Evolutionary conservation across 2,888 invertebrate genomes (phyloP), one percentile per base, ranked within the genome.

Genomic region (Rotaria magnacalcarata): DNA sequence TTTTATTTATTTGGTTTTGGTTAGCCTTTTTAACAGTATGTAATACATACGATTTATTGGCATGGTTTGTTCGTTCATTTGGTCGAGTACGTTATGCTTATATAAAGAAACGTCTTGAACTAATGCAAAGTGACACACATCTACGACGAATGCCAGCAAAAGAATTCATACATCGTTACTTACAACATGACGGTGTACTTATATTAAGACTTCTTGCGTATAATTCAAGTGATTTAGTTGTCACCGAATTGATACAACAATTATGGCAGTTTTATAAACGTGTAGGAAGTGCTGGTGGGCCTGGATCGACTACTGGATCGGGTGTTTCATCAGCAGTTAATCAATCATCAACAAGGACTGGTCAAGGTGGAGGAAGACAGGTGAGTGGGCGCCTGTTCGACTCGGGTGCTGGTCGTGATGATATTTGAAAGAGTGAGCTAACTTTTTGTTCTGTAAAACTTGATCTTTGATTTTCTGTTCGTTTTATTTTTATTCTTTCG

Each of bases 1-100:
- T 86, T 58, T 75, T 86, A 85, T 86, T 86, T 24, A 85, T 86
- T 84, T 86, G 86, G 86, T 86, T 86, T 85, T 86, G 86, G 86
- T 67, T 86, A 60, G 86, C 86, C 16, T 86, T 86, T 85, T 75
- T 86, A n/a, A 80, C 86, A 50, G 47, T 86, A 41, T 85, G 85
- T 67, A 86, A 86, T 84, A 75, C 85, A 14, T 86, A 86, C 50
- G 86, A 86, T 85, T 58, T 86, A 58, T 75, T 85, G 75, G 86
- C 86, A 58, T 86, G 86, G 86, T 52, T 86, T 50, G 74, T 86
- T 85, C 75, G 86, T 67, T 86, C 85, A 60, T 86, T 86, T 84
- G 85, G 85, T 67, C 85, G 85, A 85, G 80, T 86, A 58, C 86
- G 86, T 52, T 86, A 86, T 85, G 85, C 85, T 85, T 86, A 86